Base-by-base conservation (phyloP, 2,113 vertebrate genomes). In the Mormyrus iriodes region DNA sequence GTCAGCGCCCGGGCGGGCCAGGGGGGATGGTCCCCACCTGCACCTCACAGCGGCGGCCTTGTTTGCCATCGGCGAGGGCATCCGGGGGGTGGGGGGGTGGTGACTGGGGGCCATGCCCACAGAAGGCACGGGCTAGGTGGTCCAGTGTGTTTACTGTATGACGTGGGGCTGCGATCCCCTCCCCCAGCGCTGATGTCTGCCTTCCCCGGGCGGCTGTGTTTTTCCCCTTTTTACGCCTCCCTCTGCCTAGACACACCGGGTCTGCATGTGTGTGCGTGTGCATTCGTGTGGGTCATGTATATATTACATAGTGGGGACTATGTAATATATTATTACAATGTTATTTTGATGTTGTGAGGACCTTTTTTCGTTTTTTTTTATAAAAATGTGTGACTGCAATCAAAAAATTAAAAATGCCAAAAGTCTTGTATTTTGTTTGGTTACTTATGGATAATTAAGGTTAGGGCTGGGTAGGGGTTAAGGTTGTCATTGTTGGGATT, bases 71-170 rank as follows among this genome's bases (percentile, higher is more conserved):
- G 19, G 15, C 31, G 58, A 85, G 39, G 51, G 61, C 2, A 46
- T 15, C 17, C 1, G 5, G 21, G 17, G 9, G 12, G 3, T n/a
- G 88, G 13, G 13, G 2, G 24, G n/a, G 27, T 52, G 12, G 3
- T 17, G 88, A 10, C 21, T 21, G 24, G n/a, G 27, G 76, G 27
- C 76, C 86, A 73, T 85, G 90, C 87, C 55, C 44, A 31, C 44
- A 85, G 46, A 7, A 21, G 90, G 87, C 49, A 4, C 94, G 89
- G 93, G 93, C 93, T 93, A 93, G 95, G 95, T 96, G 95, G 95
- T 96, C 95, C 84, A 21, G 88, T 93, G 91, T 95, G 94, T 96
- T 95, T 95, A 95, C 94, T 88, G 87, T 90, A 90, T n/a, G 85
- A 91, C 91, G 92, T 65, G 90, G 89, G 91, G 90, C 76, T 92